phyloP scores from a whole-genome alignment of 2,113 vertebrate genomes.

The Oncorhynchus tshawytscha region DNA sequence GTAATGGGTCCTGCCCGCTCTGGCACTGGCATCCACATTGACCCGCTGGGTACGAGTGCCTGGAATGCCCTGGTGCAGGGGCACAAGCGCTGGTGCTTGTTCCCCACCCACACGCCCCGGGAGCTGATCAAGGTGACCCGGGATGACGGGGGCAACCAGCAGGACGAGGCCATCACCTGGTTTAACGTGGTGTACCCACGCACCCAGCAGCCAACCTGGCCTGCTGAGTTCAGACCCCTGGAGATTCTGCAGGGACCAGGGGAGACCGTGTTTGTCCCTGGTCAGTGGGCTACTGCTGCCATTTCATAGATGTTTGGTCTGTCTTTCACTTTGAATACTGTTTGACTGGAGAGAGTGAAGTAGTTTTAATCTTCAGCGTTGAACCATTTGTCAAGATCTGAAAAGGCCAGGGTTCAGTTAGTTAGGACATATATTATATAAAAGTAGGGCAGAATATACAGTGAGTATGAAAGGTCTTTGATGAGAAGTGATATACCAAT shows the following conservation, averaged over 20 bases:
- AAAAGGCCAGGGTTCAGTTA: too few relatives aligned
- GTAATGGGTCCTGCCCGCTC: conserved; percentile 97
- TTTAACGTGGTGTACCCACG: conserved; percentile 91
- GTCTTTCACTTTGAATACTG: too few relatives aligned
- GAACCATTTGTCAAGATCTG: too few relatives aligned
- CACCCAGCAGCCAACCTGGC: conserved; percentile 90
- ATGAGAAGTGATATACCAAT: too few relatives aligned
- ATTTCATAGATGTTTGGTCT: neutral
- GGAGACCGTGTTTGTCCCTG: conserved; percentile 96
- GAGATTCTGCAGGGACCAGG: conserved; percentile 94
- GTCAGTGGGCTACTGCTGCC: conserved; percentile 67
- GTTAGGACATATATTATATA: too few relatives aligned
- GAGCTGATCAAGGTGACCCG: conserved; percentile 96
- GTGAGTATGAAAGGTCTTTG: too few relatives aligned
- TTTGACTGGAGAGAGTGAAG: too few relatives aligned
- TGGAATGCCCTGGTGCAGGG: conserved; percentile 98
- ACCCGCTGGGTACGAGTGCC: conserved; percentile 94
- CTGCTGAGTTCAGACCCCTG: conserved; percentile 88
- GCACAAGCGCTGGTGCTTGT: conserved; percentile 96
- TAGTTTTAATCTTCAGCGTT: too few relatives aligned
- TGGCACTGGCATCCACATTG: conserved; percentile 97
- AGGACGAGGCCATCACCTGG: conserved; percentile 98
- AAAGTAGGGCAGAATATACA: too few relatives aligned
- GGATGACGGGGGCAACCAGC: conserved; percentile 96
- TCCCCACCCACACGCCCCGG: conserved; percentile 93